Evolutionary conservation across 2,797 vertebrate genomes (phyloP).

Genomic region (Pampus argenteus): DNA sequence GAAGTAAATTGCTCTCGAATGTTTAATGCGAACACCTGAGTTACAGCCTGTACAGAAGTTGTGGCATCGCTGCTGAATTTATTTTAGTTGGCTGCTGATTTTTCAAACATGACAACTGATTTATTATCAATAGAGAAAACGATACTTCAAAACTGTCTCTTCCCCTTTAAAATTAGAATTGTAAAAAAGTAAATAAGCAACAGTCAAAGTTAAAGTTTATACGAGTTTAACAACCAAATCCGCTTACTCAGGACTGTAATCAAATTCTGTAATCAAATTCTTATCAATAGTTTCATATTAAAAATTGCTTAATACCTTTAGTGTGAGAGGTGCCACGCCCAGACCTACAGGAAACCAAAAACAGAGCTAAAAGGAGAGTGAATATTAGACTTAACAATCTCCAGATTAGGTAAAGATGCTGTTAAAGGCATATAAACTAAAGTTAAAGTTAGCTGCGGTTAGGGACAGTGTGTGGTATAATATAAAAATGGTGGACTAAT

Average conservation of each 20-base stretch:
- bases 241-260: too few relatives aligned
- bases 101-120: neutral
- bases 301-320: too few relatives aligned
- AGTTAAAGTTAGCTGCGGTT: neutral
- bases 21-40: slow-evolving; percentile 26
- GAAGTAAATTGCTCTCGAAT: slow-evolving; percentile 20
- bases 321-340: too few relatives aligned
- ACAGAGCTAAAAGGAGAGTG: too few relatives aligned
- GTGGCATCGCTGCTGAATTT: neutral
- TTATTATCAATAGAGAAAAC: neutral
- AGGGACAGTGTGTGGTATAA: neutral
- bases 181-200: neutral
- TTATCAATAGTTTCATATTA: too few relatives aligned
- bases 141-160: neutral
- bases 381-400: too few relatives aligned
- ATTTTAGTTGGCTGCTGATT: slow-evolving; percentile 7
- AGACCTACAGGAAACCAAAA: too few relatives aligned
- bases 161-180: neutral
- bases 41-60: slow-evolving; percentile 10
- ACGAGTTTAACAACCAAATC: neutral
- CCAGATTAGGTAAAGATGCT: too few relatives aligned
- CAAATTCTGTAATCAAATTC: neutral
- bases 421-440: too few relatives aligned
- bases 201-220: too few relatives aligned
- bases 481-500: too few relatives aligned